Base-by-base conservation (phyloP, 2,888 invertebrate genomes). In the Quadroppia sp. region DNA sequence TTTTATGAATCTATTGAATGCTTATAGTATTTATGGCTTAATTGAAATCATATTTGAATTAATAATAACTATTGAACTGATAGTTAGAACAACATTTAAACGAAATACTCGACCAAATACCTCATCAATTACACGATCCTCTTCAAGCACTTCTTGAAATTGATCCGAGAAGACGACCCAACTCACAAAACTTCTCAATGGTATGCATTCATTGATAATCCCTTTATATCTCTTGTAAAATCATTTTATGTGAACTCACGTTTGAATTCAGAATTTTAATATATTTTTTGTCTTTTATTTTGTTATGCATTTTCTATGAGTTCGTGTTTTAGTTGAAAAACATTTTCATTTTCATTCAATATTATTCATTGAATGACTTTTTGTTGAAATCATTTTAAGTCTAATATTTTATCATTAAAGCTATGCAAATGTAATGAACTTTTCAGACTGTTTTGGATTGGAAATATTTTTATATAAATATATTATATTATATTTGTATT, bases 151-250 rank as follows among this genome's bases (percentile, higher is more conserved):
- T 96, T 80, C 86, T 95, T 74, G 89, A 89, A 79, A 88, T 88
- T 77, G 94, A 97, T 81, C 89, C 92, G 0, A 87, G 90, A 77
- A 89, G 91, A 77, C 86, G 98, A 78, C 97, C 97, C 7, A 91
- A 91, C 30, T 91, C 95, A 45, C 94, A 95, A 82, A 87, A 94
- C 74, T 86, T 98, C 78, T 90, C 93, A 50, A 87, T 95, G 90
- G 95, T 95, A 85, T 87, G 80, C 25, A 36, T 23, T 48, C 71
- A 28, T 56, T 1, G 11, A 42, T 56, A 71, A 3, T 36, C 1
- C 1, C 3, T 48, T 48, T 1, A 23, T 9, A 11, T 48, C 23
- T 11, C 13, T 28, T 30, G n/a, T 30, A 36, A 30, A 30, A 59
- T 30, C 28, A 30, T 59, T 30, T 59, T 67, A 67, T 67, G 67